Evolutionary conservation across 2,113 vertebrate genomes (phyloP).

Genomic region (Jaculus jaculus): DNA sequence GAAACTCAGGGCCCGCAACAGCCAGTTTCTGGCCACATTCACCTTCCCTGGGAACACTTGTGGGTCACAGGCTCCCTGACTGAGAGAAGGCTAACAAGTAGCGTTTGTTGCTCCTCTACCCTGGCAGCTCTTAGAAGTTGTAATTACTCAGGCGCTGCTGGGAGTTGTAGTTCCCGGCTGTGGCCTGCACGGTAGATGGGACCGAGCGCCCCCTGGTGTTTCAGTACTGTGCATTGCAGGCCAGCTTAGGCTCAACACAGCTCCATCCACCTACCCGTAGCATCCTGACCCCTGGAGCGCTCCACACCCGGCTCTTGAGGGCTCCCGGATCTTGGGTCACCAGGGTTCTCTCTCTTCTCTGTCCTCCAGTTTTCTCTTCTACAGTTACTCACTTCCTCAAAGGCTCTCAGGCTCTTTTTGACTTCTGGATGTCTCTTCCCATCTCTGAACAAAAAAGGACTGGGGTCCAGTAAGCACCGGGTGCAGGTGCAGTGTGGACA

Average conservation of each 20-base stretch:
- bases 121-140: neutral
- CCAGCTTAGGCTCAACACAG: neutral
- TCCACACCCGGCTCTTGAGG: neutral
- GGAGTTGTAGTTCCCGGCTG: neutral
- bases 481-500: neutral
- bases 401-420: neutral
- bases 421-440: neutral
- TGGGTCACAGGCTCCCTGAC: neutral
- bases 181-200: fast-evolving
- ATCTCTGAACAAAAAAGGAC: neutral
- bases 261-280: neutral
- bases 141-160: neutral
- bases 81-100: neutral
- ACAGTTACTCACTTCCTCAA: neutral
- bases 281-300: neutral
- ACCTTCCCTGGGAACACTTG: neutral
- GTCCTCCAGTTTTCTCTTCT: neutral
- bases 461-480: neutral
- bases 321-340: neutral
- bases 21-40: neutral
- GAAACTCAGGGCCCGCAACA: neutral
- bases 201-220: conserved; percentile 62
- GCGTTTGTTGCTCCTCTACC: neutral
- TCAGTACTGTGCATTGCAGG: neutral
- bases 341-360: neutral